Evolutionary conservation across 1,140 invertebrate species (phyloP).

Genomic region (Lasioglossum albipes): DNA sequence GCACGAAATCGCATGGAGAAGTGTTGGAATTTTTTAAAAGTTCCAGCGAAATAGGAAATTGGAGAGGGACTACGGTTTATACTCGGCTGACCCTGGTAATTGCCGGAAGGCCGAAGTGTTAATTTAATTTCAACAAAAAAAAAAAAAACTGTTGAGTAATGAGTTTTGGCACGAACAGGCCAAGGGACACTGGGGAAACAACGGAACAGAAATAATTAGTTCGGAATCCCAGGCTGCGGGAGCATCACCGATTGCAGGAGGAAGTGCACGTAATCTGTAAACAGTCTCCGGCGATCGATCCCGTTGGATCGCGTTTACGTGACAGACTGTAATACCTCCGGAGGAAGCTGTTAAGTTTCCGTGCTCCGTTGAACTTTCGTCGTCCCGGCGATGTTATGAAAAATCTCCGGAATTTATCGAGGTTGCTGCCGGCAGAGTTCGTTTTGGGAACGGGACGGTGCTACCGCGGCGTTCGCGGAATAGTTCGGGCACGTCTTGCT

Average conservation of each 20-base stretch:
- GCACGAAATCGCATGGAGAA: no score
- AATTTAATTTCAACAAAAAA: no score
- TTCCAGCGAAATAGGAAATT: no score
- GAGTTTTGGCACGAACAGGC: background rate
- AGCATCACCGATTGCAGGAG: background rate
- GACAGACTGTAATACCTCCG: no score
- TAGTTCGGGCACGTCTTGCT: background rate
- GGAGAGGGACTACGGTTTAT: no score
- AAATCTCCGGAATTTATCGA: background rate
- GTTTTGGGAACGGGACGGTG: background rate
- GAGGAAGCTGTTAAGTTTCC: background rate
- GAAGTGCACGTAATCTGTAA: background rate
- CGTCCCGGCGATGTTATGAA: background rate
- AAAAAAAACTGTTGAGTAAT: no score
- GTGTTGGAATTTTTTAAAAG: no score
- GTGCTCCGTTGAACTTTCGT: background rate
- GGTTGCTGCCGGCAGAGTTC: background rate
- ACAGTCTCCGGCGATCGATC: background rate
- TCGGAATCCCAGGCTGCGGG: background rate
- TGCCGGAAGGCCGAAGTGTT: no score
- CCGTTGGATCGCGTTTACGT: no score
- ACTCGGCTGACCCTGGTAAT: no score
- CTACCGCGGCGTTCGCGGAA: background rate
- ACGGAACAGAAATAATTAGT: constrained; percentile 7
- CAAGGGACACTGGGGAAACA: background rate